Conservation (phyloP, 2,888 invertebrate genomes). For the Anthrax anthrax region DNA sequence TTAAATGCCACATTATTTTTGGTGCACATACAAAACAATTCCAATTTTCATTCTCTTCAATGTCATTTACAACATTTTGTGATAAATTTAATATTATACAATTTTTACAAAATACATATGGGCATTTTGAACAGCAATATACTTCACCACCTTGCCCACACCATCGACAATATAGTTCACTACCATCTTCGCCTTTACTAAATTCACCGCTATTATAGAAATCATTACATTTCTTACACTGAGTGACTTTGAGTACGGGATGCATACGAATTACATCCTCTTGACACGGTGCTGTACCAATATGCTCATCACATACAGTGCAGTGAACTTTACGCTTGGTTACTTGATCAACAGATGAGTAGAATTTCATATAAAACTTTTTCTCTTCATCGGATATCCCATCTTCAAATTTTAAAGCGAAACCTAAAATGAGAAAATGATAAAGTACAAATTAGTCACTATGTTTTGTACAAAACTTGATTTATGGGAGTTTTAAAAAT, state of each 20-base stretch:
- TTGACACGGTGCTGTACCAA: constrained; percentile 53
- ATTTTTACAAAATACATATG: constrained; percentile 62
- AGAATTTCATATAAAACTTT: constrained; percentile 38
- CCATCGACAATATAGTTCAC: constrained; percentile 70
- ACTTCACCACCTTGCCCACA: constrained; percentile 70
- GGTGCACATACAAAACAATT: constrained; percentile 62
- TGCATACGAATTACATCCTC: constrained; percentile 53
- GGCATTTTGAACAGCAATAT: constrained; percentile 62
- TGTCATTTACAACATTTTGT: constrained; percentile 47
- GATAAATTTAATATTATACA: constrained; percentile 63
- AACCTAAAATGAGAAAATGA: constrained; percentile 16
- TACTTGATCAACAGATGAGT: constrained; percentile 44
- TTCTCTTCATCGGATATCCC: constrained; percentile 40
- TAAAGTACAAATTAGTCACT: too few species aligned
- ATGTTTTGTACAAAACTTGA: too few species aligned
- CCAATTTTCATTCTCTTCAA: constrained; percentile 67
- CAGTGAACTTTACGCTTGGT: constrained; percentile 52
- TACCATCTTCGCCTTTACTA: constrained; percentile 70
- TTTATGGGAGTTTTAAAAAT: too few species aligned
- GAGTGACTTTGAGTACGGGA: constrained; percentile 55
- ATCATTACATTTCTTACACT: constrained; percentile 56
- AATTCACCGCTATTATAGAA: constrained; percentile 72
- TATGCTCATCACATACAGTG: constrained; percentile 57
- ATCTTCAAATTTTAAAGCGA: constrained; percentile 37
- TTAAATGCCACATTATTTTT: constrained; percentile 46